Evolutionary conservation across 2,888 invertebrate species (phyloP).

Genomic region (Clitarchus hookeri): DNA sequence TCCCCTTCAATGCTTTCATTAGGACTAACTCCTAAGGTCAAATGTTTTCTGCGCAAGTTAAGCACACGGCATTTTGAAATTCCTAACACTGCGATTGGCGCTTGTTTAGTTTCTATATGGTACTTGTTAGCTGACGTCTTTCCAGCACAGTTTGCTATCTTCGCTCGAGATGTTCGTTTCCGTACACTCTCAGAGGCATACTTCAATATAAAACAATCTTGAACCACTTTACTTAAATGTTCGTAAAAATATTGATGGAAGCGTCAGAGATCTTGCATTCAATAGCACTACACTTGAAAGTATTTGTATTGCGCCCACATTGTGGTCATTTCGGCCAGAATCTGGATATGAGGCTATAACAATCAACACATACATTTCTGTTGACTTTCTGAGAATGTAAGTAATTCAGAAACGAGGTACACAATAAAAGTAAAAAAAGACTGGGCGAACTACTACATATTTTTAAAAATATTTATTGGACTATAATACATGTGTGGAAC

Average conservation of each 20-base stretch:
- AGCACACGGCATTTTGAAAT: not conserved
- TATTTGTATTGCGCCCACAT: not conserved
- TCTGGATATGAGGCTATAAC: not conserved
- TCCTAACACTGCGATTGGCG: not conserved
- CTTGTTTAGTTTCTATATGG: not conserved
- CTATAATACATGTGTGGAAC: too few relatives aligned
- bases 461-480: too few relatives aligned
- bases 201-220: constrained; percentile 10
- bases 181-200: not conserved
- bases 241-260: not conserved
- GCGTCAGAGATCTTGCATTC: not conserved
- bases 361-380: not conserved
- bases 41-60: not conserved
- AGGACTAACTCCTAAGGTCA: not conserved
- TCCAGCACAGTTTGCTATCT: not conserved
- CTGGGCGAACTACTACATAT: too few relatives aligned
- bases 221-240: not conserved
- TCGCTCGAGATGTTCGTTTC: not conserved
- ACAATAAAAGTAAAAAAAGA: too few relatives aligned
- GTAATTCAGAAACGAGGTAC: too few relatives aligned
- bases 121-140: not conserved
- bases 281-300: not conserved
- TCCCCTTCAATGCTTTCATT: not conserved
- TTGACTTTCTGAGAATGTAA: too few relatives aligned
- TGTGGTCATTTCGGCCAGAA: not conserved